Evolutionary conservation across 2,797 vertebrate genomes (phyloP).

Genomic region (Etheostoma nigrum): DNA sequence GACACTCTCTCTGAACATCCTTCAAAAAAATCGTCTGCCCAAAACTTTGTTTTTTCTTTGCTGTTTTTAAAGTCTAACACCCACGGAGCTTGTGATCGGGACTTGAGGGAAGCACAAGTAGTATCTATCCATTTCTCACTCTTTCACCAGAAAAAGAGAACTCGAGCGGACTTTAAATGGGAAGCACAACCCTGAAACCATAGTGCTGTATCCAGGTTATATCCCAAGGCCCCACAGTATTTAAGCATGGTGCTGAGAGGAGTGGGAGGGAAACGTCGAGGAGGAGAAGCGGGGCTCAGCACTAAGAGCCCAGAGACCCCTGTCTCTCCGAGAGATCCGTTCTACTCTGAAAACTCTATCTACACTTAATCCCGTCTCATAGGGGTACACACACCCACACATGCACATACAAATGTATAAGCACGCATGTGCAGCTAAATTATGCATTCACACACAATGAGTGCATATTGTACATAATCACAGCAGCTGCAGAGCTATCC

Average conservation of each 20-base stretch:
- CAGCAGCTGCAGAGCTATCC: slow-evolving; percentile 42
- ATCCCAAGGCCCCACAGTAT: slow-evolving; percentile 60
- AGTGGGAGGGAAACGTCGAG: slow-evolving; percentile 50
- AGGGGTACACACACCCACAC: slow-evolving; percentile 61
- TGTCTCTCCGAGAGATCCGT: slow-evolving; percentile 71
- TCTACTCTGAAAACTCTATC: slow-evolving; percentile 79
- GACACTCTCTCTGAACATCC: slow-evolving; percentile 36
- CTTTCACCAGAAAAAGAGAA: slow-evolving; percentile 25
- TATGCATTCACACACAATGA: slow-evolving; percentile 56
- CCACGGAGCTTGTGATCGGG: slow-evolving; percentile 30
- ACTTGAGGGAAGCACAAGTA: slow-evolving; percentile 6
- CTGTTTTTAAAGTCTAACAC: slow-evolving; percentile 40
- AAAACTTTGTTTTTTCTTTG: slow-evolving; percentile 30
- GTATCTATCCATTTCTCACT: slow-evolving; percentile 38
- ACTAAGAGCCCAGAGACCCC: slow-evolving; percentile 68
- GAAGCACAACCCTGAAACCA: slow-evolving; percentile 50
- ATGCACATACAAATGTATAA: slow-evolving; percentile 56
- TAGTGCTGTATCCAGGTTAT: slow-evolving; percentile 52
- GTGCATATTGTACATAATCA: slow-evolving; percentile 54
- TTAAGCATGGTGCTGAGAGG: slow-evolving; percentile 55
- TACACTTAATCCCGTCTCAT: slow-evolving; percentile 73
- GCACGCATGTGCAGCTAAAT: slow-evolving; percentile 54
- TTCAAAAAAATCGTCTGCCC: slow-evolving; percentile 27
- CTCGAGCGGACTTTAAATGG: slow-evolving; percentile 58
- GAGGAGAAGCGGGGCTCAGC: slow-evolving; percentile 62